These are phyloP conservation scores for Luffia ferchaultella DNA, from an alignment of 2,888 invertebrate genomes.

Conservation along the genomic window DNA sequence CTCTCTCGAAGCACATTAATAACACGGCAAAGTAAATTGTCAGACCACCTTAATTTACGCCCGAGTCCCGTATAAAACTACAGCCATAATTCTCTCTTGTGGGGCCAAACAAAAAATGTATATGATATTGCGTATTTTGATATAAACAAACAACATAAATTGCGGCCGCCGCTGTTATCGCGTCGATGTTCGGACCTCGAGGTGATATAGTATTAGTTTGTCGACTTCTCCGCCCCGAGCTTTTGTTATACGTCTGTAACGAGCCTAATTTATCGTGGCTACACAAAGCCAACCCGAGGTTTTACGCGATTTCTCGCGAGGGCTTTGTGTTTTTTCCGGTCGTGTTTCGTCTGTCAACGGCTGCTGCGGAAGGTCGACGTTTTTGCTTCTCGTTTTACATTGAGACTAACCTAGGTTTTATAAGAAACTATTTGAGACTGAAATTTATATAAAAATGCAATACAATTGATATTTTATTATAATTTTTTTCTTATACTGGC, in stretches of 20 bases:
- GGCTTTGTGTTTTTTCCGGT: constrained; percentile 6
- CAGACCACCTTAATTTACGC: not conserved
- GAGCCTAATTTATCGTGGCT: constrained; percentile 41
- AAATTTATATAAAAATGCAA: no score
- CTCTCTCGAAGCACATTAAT: not conserved
- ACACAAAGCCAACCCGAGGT: constrained; percentile 10
- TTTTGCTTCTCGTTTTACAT: not conserved
- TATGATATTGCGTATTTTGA: constrained; percentile 16
- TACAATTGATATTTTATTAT: no score
- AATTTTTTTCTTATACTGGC: no score
- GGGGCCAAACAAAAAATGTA: not conserved
- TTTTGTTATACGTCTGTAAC: constrained; percentile 45
- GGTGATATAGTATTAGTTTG: constrained; percentile 42
- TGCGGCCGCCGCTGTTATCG: constrained; percentile 34
- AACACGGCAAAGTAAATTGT: not conserved
- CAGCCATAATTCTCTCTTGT: not conserved
- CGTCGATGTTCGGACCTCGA: constrained; percentile 9
- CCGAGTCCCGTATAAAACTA: not conserved
- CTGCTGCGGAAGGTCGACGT: not conserved
- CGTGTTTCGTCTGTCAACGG: constrained; percentile 4
- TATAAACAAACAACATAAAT: constrained; percentile 37
- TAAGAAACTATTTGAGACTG: no score
- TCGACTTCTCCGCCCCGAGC: constrained; percentile 35
- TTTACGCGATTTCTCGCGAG: not conserved
- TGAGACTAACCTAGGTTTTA: no score